Base-by-base conservation (phyloP, 1,140 invertebrate species). In the Asbolus verrucosus region DNA sequence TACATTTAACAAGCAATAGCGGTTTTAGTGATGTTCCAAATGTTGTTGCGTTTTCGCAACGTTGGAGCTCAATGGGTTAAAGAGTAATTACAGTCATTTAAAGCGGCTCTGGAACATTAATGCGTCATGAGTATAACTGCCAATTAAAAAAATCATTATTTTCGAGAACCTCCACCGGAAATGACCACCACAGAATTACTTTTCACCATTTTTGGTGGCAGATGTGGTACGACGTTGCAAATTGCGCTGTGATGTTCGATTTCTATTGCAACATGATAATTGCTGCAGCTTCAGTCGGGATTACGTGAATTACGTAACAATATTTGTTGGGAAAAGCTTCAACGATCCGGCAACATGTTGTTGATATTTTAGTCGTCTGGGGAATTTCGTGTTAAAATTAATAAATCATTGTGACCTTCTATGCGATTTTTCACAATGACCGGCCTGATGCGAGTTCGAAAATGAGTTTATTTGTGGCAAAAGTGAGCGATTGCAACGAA, bases 241-340 rank as follows among this genome's bases (percentile, higher is more conserved):
- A 46, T 46, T 46, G 18, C 41, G 16, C 15, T 14, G 16, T 46
- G 41, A 46, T 46, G 41, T 46, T 46, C 41, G 41, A 46, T 46
- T 46, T 16, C 3, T 19, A 19, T 46, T 62, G 36, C 59, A 31
- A 13, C 11, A 33, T 62, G 30, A 62, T 62, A 62, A 62, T 38
- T 62, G n/a, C n/a, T n/a, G 30, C 59, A 62, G 59, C 30, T 31
- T 62, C 59, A 24, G 30, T 38, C 8, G 13, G 31, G 59, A 62
- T 62, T 62, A 62, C 30, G 59, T 62, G 31, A 62, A 62, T 62
- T 33, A 62, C 36, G 36, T 62, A 62, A 27, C 11, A 27, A 62
- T 62, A 62, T 62, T 62, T 62, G 36, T 62, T 15, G 59, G 30
- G 30, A 36, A 27, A 19, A 33, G 36, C 36, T 18, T 36, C 59